Conservation (phyloP, 1,140 invertebrate genomes). For the Diachasma alloeum region DNA sequence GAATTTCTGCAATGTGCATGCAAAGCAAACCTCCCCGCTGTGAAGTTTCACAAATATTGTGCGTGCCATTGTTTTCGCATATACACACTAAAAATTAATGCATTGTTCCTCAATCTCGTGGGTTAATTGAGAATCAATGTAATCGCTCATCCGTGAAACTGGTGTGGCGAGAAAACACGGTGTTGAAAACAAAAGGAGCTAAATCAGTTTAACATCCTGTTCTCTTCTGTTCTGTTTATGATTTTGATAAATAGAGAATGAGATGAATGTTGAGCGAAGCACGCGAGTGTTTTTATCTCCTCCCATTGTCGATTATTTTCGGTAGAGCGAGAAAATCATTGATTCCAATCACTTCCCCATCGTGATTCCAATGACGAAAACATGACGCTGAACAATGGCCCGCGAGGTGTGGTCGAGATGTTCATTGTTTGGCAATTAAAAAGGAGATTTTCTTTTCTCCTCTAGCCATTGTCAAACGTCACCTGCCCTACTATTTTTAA, state of each 20-base stretch:
- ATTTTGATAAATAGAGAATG: neutral
- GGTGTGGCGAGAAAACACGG: conserved; percentile 1
- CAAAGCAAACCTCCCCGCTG: conserved; percentile 54
- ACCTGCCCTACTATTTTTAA: conserved; percentile 46
- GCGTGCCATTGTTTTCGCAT: conserved; percentile 32
- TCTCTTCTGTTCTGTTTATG: neutral
- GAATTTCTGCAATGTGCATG: conserved; percentile 59
- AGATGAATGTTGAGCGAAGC: neutral
- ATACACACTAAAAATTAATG: conserved; percentile 53
- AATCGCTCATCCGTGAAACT: conserved; percentile 47
- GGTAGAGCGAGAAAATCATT: conserved; percentile 27
- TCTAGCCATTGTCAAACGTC: conserved; percentile 41
- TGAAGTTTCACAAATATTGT: conserved; percentile 50
- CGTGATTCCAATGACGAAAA: neutral
- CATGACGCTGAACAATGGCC: conserved; percentile 39
- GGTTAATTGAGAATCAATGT: conserved; percentile 61
- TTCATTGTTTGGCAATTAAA: conserved; percentile 62
- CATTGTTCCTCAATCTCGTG: conserved; percentile 57
- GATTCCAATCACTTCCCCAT: conserved; percentile 27
- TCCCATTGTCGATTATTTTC: conserved; percentile 20
- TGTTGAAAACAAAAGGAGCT: conserved; percentile 14
- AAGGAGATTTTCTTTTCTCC: conserved; percentile 49
- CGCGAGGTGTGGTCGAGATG: conserved; percentile 53
- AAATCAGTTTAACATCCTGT: neutral
- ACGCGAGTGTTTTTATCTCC: neutral